Conservation (phyloP, 2,888 invertebrate species). For the Bugulina stolonifera region DNA sequence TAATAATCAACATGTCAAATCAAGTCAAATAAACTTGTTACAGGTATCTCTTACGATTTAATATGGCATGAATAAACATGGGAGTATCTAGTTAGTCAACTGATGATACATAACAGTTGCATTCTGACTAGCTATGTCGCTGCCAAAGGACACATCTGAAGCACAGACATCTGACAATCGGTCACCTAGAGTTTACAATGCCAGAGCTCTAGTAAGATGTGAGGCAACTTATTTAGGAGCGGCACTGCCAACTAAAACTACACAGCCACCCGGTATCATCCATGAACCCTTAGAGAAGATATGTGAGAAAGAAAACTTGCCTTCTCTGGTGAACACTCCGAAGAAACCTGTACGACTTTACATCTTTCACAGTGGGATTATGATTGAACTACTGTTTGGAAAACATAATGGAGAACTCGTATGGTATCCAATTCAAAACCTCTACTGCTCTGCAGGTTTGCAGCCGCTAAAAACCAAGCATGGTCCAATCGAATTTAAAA, state of each 20-base stretch:
- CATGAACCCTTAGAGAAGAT: conserved; percentile 23
- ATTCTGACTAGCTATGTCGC: not conserved
- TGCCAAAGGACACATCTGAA: not conserved
- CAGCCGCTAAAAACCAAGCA: conserved; percentile 15
- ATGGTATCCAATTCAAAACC: conserved; percentile 22
- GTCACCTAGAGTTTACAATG: not conserved
- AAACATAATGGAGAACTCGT: conserved; percentile 14
- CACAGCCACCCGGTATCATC: conserved; percentile 12
- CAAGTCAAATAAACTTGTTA: not conserved
- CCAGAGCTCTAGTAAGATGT: not conserved
- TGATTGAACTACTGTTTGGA: conserved; percentile 15
- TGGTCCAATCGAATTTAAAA: not conserved
- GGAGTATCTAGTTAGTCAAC: not conserved
- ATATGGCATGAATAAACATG: conserved; percentile 2
- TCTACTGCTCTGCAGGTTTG: conserved; percentile 19
- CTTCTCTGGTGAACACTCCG: not conserved
- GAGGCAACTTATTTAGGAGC: conserved; percentile 16
- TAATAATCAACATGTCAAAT: too few species aligned
- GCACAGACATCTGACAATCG: not conserved
- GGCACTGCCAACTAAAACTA: conserved; percentile 1
- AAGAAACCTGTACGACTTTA: conserved; percentile 7
- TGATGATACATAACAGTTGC: not conserved
- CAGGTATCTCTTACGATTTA: not conserved
- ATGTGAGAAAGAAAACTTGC: conserved; percentile 23
- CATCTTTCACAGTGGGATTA: conserved; percentile 6